Base-by-base conservation (phyloP, 2,797 vertebrate genomes). In the Octomys mimax region DNA sequence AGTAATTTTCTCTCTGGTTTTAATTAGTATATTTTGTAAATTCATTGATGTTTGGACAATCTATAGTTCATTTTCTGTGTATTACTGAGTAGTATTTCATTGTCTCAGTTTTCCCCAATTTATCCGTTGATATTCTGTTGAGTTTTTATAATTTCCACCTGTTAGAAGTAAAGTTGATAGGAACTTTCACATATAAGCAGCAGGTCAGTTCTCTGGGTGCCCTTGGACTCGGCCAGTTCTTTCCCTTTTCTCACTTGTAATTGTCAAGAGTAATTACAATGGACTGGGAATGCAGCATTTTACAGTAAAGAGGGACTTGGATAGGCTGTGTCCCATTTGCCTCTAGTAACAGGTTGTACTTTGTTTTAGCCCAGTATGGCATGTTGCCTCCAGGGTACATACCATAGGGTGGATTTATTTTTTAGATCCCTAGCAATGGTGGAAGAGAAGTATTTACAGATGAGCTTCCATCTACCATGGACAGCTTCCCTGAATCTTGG, bases 1-100 rank as follows among this genome's bases (percentile, higher is more conserved):
- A 24, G 61, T 70, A 71, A 61, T 89, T 49, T 79, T 79, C 10
- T 12, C 21, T 12, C 21, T 36, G 54, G 79, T 87, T 80, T 84
- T 85, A 21, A 46, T 89, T 24, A 94, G 36, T 36, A 79, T 66
- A 39, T 75, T 75, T 92, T 92, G 84, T 79, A 39, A 14, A 71
- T 79, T 31, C 68, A 71, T 22, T 39, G n/a, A 80, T 85, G 31
- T 49, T 87, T 36, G 42, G 78, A 78, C 5, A 62, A 79, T 39
- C 26, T 77, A 26, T 83, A 70, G 16, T 89, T 91, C 21, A 79
- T 73, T 91, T 57, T 39, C 87, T 84, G 71, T 66, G 71, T 79
- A 77, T 83, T 88, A 73, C 36, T 46, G 46, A 64, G 24, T 36
- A 62, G 28, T 70, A 84, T 88, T 79, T 85, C 57, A 19, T 64